Evolutionary conservation across 2,888 invertebrate species (phyloP), one percentile per base, ranked within the genome.

Genomic region (Apeira syringaria): DNA sequence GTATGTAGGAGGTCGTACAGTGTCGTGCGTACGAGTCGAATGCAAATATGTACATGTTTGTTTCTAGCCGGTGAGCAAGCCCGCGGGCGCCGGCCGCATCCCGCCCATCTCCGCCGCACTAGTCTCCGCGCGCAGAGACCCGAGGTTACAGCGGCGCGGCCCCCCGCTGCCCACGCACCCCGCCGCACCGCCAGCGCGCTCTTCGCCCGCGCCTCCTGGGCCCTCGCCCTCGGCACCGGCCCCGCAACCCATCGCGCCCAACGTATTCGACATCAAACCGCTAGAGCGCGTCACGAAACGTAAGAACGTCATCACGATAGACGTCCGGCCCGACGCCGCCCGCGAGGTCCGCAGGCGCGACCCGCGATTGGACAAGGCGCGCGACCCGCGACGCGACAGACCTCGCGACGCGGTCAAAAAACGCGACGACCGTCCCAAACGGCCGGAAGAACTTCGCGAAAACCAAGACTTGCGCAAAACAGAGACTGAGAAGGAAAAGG

Each of bases 181-280:
- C 64, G 15, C 54, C 17, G 45, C 52, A 10, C 41, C 62, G 3
- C 67, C 74, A 53, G 67, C 73, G 15, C n/a, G n/a, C n/a, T n/a
- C n/a, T n/a, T n/a, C 52, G 29, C 38, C 42, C 5, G 49, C 56
- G 7, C 34, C 47, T n/a, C 24, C 47, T 13, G 42, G 50, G 2
- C 47, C 68, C 1, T 68, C 43, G 8, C 37, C 45, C n/a, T 15
- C 47, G 13, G 43, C 51, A 2, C 49, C 68, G 1, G 67, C 78
- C 1, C 20, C 20, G 7, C 20, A 1, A n/a, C 34, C 45, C 61
- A 79, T 86, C 53, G 80, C 85, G 3, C 68, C 84, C 43, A 73
- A 86, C 73, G 80, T 84, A 26, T 86, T 88, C 72, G 83, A 91
- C 74, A 85, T 91, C 76, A 86, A 85, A 54, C 78, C 91, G 8